Conservation (phyloP, 2,113 vertebrate species). For the Ciconia stormi region DNA sequence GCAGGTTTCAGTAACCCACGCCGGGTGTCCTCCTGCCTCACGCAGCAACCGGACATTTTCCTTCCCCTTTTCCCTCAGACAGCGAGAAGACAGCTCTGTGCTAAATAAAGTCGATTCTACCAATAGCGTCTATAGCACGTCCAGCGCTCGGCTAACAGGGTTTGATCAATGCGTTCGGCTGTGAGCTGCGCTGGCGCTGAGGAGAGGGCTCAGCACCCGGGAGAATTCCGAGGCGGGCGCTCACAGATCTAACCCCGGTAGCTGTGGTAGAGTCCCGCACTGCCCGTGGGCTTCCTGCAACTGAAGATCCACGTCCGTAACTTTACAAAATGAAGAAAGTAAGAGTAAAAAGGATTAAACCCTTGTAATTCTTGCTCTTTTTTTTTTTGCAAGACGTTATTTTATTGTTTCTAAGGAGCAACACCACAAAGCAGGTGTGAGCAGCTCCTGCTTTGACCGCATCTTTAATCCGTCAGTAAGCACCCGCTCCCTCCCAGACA, state of each 20-base stretch:
- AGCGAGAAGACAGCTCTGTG: neutral
- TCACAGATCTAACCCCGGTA: too few relatives aligned
- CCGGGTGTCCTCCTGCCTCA: neutral
- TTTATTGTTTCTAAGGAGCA: neutral
- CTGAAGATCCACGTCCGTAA: neutral
- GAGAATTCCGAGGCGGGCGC: too few relatives aligned
- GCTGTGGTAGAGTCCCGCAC: neutral
- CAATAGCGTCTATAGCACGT: neutral
- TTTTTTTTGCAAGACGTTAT: too few relatives aligned
- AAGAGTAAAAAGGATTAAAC: neutral
- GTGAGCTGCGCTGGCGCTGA: neutral
- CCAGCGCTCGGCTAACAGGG: neutral
- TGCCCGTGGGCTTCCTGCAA: rapidly evolving
- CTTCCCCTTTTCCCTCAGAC: neutral
- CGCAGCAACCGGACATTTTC: neutral
- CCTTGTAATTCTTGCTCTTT: neutral
- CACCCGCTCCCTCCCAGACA: neutral
- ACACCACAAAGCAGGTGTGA: neutral
- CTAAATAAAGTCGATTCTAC: neutral
- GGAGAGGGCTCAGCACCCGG: neutral
- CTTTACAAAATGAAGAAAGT: neutral
- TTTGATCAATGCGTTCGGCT: neutral
- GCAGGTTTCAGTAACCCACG: neutral
- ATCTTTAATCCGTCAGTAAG: neutral
- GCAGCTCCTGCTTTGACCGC: neutral